These are phyloP conservation scores for Camptogramma bilineatum DNA, from an alignment of 2,888 invertebrate genomes.

Conservation along the genomic window DNA sequence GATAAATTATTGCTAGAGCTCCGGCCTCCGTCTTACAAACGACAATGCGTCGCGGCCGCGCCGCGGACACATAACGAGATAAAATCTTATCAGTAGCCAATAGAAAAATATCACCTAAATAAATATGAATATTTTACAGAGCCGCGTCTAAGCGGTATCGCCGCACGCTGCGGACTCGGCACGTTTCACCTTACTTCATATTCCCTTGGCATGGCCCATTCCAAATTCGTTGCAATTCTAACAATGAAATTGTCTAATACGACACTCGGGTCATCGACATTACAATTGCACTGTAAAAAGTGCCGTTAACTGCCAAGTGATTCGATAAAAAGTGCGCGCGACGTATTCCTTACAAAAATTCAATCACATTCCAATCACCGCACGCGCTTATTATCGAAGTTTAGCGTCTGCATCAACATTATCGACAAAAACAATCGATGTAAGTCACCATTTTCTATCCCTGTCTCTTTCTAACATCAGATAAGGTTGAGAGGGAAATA, in stretches of 20 bases:
- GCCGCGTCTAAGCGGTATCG: conserved; percentile 51
- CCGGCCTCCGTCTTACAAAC: conserved; percentile 65
- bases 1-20: conserved; percentile 85
- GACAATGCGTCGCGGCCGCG: conserved; percentile 68
- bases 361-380: conserved; percentile 3
- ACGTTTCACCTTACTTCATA: not conserved
- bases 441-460: conserved; percentile 14
- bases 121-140: conserved; percentile 78
- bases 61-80: conserved; percentile 76
- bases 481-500: conserved; percentile 11
- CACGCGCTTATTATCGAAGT: conserved; percentile 5
- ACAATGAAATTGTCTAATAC: not conserved
- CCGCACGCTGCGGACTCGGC: conserved; percentile 44
- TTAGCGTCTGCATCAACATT: not conserved
- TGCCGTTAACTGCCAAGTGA: conserved; percentile 1
- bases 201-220: not conserved
- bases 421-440: not conserved
- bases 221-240: not conserved
- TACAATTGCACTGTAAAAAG: not conserved
- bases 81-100: conserved; percentile 84
- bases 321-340: conserved; percentile 6
- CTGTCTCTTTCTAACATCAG: conserved; percentile 17
- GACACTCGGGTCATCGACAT: not conserved
- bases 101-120: conserved; percentile 86
- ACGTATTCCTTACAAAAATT: conserved; percentile 5